A percentile compares a stretch with the other conserved stretches of the same genome.
phyloP scores from a whole-genome alignment of 37 sponge, comb jelly and placozoan species.

The Oopsacas minuta region DNA sequence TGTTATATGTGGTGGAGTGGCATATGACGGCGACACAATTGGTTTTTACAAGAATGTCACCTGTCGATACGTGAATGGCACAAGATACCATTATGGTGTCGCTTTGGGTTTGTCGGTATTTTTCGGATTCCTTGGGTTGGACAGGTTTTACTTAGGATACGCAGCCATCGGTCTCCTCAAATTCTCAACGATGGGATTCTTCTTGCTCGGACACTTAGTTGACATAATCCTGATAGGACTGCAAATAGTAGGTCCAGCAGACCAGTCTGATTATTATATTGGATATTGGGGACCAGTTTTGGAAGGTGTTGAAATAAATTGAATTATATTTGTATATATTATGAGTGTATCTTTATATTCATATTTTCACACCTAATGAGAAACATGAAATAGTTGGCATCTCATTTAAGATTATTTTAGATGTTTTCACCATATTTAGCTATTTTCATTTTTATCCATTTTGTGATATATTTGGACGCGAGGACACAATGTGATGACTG shows the following conservation, averaged over 20 bases:
- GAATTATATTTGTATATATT: not conserved
- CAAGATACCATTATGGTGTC: slow-evolving; percentile 53
- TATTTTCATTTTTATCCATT: no score
- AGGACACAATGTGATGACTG: not conserved
- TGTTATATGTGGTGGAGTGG: not conserved
- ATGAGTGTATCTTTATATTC: not conserved
- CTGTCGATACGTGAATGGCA: slow-evolving; percentile 33
- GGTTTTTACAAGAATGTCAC: slow-evolving; percentile 11
- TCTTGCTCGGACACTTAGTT: slow-evolving; percentile 76
- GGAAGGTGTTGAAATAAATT: not conserved
- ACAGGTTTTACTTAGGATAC: slow-evolving; percentile 95
- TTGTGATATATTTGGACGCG: not conserved
- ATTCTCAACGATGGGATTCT: slow-evolving; percentile 89
- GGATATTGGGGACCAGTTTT: slow-evolving; percentile 72
- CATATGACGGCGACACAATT: not conserved
- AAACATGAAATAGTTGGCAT: no score
- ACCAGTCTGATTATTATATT: slow-evolving; percentile 57
- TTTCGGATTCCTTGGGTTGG: slow-evolving; percentile 89
- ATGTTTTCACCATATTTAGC: no score
- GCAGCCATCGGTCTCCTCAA: slow-evolving; percentile 84
- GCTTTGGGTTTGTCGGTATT: slow-evolving; percentile 78
- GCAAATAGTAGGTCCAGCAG: slow-evolving; percentile 78
- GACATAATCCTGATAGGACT: slow-evolving; percentile 80
- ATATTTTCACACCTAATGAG: no score
- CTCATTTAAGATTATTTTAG: no score